A percentile compares a stretch with the other conserved stretches of the same genome.
These are phyloP conservation scores for Bellardia bayeri DNA, from an alignment of 2,888 invertebrate genomes.

Conservation along the genomic window DNA sequence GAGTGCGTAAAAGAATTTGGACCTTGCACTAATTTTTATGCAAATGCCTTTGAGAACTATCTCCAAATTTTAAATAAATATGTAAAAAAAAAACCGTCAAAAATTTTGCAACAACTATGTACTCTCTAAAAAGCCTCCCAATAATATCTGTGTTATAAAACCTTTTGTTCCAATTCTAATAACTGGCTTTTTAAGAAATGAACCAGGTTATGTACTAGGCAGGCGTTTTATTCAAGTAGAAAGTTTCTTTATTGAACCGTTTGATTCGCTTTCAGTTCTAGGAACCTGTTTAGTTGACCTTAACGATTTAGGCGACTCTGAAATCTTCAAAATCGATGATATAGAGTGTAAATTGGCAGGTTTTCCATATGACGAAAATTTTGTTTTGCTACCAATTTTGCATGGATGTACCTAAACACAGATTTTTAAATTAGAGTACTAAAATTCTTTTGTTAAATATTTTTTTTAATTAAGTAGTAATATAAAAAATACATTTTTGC, in stretches of 20 bases:
- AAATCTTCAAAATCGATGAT: no score
- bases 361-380: conserved; percentile 22
- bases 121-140: no score
- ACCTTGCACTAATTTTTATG: conserved; percentile 43
- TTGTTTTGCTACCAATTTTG: conserved; percentile 25
- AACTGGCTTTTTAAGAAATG: no score
- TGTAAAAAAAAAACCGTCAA: conserved; percentile 54
- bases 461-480: no score
- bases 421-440: no score
- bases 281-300: not conserved
- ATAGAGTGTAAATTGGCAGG: conserved; percentile 30
- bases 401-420: conserved; percentile 28
- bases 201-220: no score
- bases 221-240: no score
- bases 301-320: no score
- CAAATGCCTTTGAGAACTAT: conserved; percentile 60
- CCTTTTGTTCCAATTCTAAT: no score
- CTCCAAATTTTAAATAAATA: conserved; percentile 50
- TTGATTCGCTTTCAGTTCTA: conserved; percentile 23
- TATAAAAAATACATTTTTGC: no score
- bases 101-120: conserved; percentile 35
- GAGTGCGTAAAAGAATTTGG: conserved; percentile 44
- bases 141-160: not conserved
- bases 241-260: no score
- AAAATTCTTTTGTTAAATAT: no score